These are phyloP conservation scores for Vollenhovia emeryi DNA, from an alignment of 1,140 invertebrate genomes.

Conservation along the genomic window DNA sequence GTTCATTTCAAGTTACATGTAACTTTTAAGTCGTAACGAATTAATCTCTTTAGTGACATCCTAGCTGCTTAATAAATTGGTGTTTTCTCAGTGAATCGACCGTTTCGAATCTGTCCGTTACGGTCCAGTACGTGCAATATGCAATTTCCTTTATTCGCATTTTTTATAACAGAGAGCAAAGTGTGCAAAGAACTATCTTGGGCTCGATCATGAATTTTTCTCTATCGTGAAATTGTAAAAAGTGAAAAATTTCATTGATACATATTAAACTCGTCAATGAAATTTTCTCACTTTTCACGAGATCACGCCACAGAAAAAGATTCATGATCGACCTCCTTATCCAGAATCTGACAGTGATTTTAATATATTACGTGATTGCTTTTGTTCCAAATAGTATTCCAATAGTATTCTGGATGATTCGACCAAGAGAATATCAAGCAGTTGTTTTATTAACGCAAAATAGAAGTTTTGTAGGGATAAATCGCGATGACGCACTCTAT, in stretches of 20 bases:
- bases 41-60: background rate
- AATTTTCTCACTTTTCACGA: no score
- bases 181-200: background rate
- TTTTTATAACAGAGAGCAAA: background rate
- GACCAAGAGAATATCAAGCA: background rate
- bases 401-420: background rate
- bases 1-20: background rate
- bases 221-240: no score
- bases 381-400: no score
- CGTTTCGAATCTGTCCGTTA: background rate
- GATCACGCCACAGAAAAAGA: no score
- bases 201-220: no score
- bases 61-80: background rate
- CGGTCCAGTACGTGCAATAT: background rate
- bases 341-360: no score
- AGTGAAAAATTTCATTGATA: no score
- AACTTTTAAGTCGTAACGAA: background rate
- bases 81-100: background rate
- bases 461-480: background rate
- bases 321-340: no score
- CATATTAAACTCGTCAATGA: no score
- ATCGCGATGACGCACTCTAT: background rate
- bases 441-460: constrained; percentile 15
- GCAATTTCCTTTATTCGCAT: background rate
- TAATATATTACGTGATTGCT: no score